Base-by-base conservation (phyloP, 2,113 vertebrate genomes). In the Platichthys flesus region DNA sequence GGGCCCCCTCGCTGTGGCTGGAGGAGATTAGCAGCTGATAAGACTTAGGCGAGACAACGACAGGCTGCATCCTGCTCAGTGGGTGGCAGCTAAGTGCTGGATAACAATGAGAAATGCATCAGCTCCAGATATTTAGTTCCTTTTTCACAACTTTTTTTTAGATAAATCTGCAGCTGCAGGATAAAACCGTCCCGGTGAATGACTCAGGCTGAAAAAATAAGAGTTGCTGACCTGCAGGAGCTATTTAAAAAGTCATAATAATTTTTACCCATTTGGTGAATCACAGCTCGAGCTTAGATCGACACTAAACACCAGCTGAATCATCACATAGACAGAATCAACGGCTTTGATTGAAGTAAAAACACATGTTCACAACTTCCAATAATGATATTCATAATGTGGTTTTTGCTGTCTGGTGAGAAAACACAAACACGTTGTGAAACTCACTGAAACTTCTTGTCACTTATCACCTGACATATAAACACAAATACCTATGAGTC, bases 1-100 rank as follows among this genome's bases (percentile, higher is more conserved):
- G 49, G 74, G 56, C 37, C 56, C 73, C 56, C 66, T 65, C 40
- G 12, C 40, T 42, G 40, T 42, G 40, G 40, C 12, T 26, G 60
- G 57, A 60, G 58, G 40, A 81, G 82, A 83, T 85, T 76, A 88
- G 73, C 12, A n/a, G 49, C n/a, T 57, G 84, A 83, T 86, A 77
- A 80, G 74, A 68, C 51, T 13, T 31, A 0, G 45, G 75, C 66
- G 58, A 83, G 83, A 84, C 75, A 35, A 47, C 67, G 61, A 42
- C 76, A 79, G 76, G 74, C 67, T 24, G 56, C 77, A 76, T 84
- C 78, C 77, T 71, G 70, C 74, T 60, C 52, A 59, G 66, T 65
- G 49, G 79, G 77, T 76, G 74, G 77, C 58, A 55, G 76, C 62
- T 83, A 47, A 76, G 51, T 69, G 55, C 61, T 56, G 64, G 69